Evolutionary conservation across 2,797 vertebrate species (phyloP), one percentile per base, ranked within the genome.

Genomic region (Anguilla pacifica): DNA sequence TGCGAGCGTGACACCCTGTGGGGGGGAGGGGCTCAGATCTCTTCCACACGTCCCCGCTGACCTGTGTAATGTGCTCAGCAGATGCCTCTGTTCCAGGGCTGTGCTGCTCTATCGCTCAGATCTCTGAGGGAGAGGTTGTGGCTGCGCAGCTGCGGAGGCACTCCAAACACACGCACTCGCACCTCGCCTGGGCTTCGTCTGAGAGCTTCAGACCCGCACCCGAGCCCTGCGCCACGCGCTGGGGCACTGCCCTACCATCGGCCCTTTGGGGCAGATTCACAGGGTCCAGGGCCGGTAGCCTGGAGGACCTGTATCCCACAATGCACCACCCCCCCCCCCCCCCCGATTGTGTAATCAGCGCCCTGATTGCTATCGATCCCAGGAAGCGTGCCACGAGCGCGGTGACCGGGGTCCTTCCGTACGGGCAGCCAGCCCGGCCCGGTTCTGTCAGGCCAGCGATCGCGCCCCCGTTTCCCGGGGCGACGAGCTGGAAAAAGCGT

Each of bases 401-500:
- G 83, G 84, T 70, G 84, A 74, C 74, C 82, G 39, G 51, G 86
- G 53, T n/a, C 35, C 39, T 9, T 13, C 31, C 15, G 77, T 49
- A 19, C 1, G 77, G 43, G 43, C 77, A 22, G 35, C 9, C 31
- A 35, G 55, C 83, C 53, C 4, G 15, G 10, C 61, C 59, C 74
- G 55, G 83, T 55, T 77, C 82, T 85, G 72, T 83, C 70, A 11
- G 86, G 57, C 86, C 86, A 92, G 88, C 85, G 87, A 86, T 51
- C 53, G 3, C 86, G 87, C 86, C 86, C 85, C 72, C 83, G 89
- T 92, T 91, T 90, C 86, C 90, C 59, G 59, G 89, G 87, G 87
- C 88, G 82, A 87, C 86, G 91, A 89, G 82, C 85, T 91, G 90
- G 90, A 91, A 92, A 91, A 89, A 90, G 53, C 87, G 86, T 72